phyloP scores from a whole-genome alignment of 2,888 invertebrate species.

The Quadroppia sp. region DNA sequence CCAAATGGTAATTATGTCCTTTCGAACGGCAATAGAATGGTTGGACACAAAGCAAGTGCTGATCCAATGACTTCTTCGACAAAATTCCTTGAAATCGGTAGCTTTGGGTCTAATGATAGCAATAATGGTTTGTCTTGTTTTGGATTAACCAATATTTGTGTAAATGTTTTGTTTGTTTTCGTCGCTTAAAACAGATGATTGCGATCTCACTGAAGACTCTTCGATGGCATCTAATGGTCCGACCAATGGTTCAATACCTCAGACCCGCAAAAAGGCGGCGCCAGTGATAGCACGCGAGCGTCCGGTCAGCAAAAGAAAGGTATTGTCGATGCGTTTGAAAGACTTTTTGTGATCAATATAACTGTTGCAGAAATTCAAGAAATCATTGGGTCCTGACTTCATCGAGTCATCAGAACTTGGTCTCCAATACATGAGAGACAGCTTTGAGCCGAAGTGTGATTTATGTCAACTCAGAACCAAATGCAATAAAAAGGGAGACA shows the following conservation, averaged over 20 bases:
- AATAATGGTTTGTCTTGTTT: not conserved
- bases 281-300: not conserved
- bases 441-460: constrained; percentile 50
- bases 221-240: not conserved
- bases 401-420: constrained; percentile 46
- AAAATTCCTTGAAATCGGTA: not conserved
- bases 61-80: not conserved
- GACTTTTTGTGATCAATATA: not conserved
- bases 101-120: not conserved
- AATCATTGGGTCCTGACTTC: constrained; percentile 51
- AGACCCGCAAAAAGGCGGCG: not conserved
- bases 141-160: not conserved
- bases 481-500: constrained; percentile 56
- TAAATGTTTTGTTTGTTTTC: not conserved
- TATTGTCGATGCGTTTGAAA: not conserved
- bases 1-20: constrained; percentile 50
- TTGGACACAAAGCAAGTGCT: not conserved
- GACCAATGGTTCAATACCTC: not conserved
- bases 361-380: constrained; percentile 48
- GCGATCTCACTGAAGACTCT: not conserved
- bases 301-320: constrained; percentile 35
- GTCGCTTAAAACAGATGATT: not conserved
- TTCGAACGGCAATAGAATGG: constrained; percentile 1
- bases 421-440: constrained; percentile 44
- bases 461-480: constrained; percentile 51